Evolutionary conservation across 37 sponge, comb jelly and placozoan species (phyloP).

Genomic region (Cladorhizidae sp.): DNA sequence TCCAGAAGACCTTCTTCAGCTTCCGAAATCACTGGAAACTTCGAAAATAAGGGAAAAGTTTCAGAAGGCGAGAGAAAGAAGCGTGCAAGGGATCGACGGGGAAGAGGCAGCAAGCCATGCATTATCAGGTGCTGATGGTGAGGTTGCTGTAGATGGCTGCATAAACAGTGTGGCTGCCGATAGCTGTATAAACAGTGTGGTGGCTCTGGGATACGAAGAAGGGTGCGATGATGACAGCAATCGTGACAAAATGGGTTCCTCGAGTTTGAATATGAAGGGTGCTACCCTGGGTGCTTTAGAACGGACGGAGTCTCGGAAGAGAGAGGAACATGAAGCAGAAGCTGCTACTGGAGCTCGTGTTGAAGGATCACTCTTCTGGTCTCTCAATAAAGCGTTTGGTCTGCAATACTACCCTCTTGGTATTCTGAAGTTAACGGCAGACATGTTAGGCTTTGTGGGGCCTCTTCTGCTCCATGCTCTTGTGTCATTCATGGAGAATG

Average conservation of each 20-base stretch:
- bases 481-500: slow-evolving; percentile 87
- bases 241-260: background rate
- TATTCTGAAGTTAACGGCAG: slow-evolving; percentile 78
- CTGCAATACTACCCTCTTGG: slow-evolving; percentile 92
- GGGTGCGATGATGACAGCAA: background rate
- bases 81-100: too few relatives aligned
- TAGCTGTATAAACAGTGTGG: background rate
- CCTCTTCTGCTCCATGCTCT: slow-evolving; percentile 88
- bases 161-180: background rate
- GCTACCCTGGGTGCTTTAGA: background rate
- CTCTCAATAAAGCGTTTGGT: slow-evolving; percentile 89
- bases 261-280: background rate
- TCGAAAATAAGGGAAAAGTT: slow-evolving; percentile 41
- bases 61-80: background rate
- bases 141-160: background rate
- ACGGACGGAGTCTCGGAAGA: background rate
- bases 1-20: slow-evolving; percentile 55
- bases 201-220: background rate
- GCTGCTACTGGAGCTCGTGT: background rate
- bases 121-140: too few relatives aligned
- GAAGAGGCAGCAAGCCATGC: too few relatives aligned
- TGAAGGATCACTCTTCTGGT: slow-evolving; percentile 46
- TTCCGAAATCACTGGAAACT: slow-evolving; percentile 67
- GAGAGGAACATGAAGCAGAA: background rate
- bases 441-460: slow-evolving; percentile 85